Evolutionary conservation across 2,888 invertebrate genomes (phyloP), one percentile per base, ranked within the genome.

Genomic region (Diabrotica balteata): DNA sequence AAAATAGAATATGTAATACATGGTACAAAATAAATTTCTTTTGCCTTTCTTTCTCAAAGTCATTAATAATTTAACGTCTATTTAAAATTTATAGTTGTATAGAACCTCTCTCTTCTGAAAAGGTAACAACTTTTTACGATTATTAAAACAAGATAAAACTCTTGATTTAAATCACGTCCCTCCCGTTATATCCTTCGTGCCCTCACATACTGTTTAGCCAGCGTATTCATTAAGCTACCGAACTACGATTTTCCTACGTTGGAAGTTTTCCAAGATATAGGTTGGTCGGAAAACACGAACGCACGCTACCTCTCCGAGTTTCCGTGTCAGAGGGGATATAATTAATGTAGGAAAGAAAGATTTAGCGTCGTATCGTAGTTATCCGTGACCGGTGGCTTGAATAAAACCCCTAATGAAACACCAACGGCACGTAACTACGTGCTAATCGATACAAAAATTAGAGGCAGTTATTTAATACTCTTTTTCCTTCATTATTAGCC

Each of bases 311-410:
- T 49, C 47, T 59, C 59, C 46, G 11, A 2, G 46, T 44, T 52
- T 67, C 63, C 67, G 59, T 67, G 67, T 67, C 61, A 47, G 63
- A 63, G 46, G 50, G 63, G 49, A 63, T 67, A 63, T 67, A 67
- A 67, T 67, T 67, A 67, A 67, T 59, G 52, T 49, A 47, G 58
- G 53, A 63, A 59, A 59, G 63, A 63, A 49, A 63, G 59, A 67
- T 63, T 67, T 67, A 63, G 50, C 50, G 32, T 53, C 53, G 55
- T 66, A 59, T 66, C 45, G 50, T 55, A 49, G 53, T 60, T 66
- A 60, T 66, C 63, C 67, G 63, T 49, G 67, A 63, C 59, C 54
- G 32, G 50, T 11, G 59, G 63, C 22, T 59, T 54, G 59, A 67
- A 59, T 58, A 62, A 58, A 51, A 59, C 49, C 59, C 45, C 49